phyloP scores from a whole-genome alignment of 2,113 vertebrate species.

The Zapus hudsonius region DNA sequence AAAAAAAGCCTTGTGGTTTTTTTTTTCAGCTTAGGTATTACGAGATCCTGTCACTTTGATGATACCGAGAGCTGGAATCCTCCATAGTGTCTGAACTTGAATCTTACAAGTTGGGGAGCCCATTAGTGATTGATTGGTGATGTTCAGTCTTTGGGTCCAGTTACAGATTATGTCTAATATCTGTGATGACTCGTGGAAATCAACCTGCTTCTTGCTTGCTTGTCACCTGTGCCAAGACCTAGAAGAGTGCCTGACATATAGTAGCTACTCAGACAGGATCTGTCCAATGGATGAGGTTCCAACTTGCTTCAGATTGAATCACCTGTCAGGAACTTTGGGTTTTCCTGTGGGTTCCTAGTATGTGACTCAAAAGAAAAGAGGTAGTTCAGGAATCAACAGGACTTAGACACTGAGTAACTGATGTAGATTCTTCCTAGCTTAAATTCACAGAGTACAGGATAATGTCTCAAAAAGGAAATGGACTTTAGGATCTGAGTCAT shows the following conservation, averaged over 20 bases:
- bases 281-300: background rate
- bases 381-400: background rate
- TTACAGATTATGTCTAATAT: background rate
- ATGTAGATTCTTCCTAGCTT: background rate
- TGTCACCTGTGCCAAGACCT: background rate
- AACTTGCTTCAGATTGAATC: background rate
- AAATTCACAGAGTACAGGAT: background rate
- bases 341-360: background rate
- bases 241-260: background rate
- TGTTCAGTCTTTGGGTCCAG: background rate
- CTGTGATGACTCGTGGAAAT: background rate
- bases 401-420: background rate
- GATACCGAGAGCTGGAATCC: background rate
- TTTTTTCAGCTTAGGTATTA: background rate
- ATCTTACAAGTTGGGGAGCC: background rate
- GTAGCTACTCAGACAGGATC: background rate
- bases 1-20: background rate
- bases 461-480: conserved; percentile 48
- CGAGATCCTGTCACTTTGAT: background rate
- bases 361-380: background rate
- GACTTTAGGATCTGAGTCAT: conserved; percentile 55
- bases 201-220: background rate
- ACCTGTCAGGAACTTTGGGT: background rate
- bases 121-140: background rate
- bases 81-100: background rate